Conservation (phyloP, 2,888 invertebrate genomes). For the Linhomoeus sp. region DNA sequence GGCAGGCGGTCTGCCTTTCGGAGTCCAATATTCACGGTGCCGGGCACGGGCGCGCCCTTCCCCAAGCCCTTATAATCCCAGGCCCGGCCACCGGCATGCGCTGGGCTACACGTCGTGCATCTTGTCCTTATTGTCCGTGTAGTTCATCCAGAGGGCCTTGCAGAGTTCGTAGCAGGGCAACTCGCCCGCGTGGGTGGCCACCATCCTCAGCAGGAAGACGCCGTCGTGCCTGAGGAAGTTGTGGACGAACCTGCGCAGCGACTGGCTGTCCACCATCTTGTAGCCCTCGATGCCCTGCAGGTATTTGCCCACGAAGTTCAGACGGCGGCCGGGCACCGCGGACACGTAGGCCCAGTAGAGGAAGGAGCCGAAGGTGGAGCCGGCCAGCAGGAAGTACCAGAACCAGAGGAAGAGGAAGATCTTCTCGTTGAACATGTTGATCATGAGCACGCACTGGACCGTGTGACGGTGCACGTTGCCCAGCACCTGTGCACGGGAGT, state of each 20-base stretch:
- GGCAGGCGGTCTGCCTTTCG: no score
- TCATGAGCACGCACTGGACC: constrained; percentile 27
- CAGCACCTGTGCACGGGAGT: constrained; percentile 11
- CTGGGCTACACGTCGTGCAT: constrained; percentile 20
- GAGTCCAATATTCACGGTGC: no score
- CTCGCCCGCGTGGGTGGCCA: constrained; percentile 27
- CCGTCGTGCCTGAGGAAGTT: constrained; percentile 27
- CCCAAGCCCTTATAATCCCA: no score
- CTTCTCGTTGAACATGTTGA: constrained; percentile 14
- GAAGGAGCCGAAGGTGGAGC: constrained; percentile 23
- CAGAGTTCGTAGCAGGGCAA: constrained; percentile 26
- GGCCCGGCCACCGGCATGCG: not conserved
- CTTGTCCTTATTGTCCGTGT: constrained; percentile 24
- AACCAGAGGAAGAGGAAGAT: constrained; percentile 26
- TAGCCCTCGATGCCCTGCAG: constrained; percentile 27
- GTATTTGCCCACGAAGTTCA: constrained; percentile 28
- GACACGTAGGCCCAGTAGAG: constrained; percentile 28
- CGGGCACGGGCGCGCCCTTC: no score
- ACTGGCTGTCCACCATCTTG: constrained; percentile 28
- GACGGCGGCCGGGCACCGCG: constrained; percentile 23
- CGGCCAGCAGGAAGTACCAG: constrained; percentile 26
- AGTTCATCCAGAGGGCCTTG: constrained; percentile 25
- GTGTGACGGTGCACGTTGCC: constrained; percentile 27
- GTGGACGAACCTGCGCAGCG: constrained; percentile 23
- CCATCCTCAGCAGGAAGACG: constrained; percentile 26